Conservation (phyloP, 2,888 invertebrate genomes). For the Cheilosia pagana region DNA sequence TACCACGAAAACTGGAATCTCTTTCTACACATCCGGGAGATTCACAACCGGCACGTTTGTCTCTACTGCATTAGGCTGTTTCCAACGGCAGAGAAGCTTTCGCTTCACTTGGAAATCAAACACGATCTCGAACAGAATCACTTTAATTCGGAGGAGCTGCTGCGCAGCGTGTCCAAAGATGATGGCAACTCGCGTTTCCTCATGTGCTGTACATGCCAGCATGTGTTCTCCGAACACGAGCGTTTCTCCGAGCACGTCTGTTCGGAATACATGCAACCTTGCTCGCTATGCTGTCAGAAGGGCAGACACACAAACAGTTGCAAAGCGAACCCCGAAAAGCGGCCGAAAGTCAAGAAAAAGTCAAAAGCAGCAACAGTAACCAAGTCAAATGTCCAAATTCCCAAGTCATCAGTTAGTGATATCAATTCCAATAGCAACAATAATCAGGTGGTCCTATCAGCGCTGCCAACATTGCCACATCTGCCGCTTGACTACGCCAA, state of each 20-base stretch:
- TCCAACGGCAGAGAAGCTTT: constrained; percentile 90
- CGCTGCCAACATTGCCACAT: background rate
- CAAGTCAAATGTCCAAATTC: constrained; percentile 19
- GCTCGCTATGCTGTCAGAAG: constrained; percentile 81
- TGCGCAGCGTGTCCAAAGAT: constrained; percentile 83
- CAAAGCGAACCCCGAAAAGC: constrained; percentile 78
- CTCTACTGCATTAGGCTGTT: constrained; percentile 93
- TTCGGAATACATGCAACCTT: constrained; percentile 81
- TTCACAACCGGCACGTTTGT: constrained; percentile 92
- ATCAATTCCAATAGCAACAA: constrained; percentile 25
- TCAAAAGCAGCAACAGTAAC: constrained; percentile 38
- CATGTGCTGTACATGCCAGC: constrained; percentile 92
- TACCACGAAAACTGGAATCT: constrained; percentile 95
- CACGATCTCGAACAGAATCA: constrained; percentile 90
- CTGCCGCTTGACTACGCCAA: constrained; percentile 38
- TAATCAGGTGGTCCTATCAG: constrained; percentile 24
- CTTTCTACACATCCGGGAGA: constrained; percentile 92
- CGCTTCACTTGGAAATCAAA: constrained; percentile 90
- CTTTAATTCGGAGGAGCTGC: constrained; percentile 88
- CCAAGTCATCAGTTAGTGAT: constrained; percentile 25
- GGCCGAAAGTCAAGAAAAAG: constrained; percentile 77
- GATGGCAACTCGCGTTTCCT: constrained; percentile 86
- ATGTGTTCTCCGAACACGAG: constrained; percentile 90
- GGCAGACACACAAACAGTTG: constrained; percentile 82
- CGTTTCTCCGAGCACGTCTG: constrained; percentile 91